These are phyloP conservation scores for Sylvietta virens DNA, from an alignment of 2,113 vertebrate species.

Conservation along the genomic window DNA sequence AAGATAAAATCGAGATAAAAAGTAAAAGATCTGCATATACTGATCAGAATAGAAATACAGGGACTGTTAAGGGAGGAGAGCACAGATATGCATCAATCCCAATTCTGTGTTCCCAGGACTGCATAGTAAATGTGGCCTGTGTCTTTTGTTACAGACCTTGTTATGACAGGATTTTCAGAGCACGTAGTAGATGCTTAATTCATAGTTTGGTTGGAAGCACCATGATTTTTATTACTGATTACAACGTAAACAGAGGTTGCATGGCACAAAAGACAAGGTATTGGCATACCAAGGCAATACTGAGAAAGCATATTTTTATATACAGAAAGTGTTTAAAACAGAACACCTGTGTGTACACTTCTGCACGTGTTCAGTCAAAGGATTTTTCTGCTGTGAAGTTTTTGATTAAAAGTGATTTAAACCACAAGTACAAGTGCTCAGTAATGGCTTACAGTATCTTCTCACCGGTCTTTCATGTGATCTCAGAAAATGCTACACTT, in stretches of 20 bases:
- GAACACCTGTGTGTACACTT: not conserved
- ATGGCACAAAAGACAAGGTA: not conserved
- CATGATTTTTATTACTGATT: not conserved
- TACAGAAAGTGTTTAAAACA: not conserved
- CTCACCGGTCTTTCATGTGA: not conserved
- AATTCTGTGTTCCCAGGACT: not conserved
- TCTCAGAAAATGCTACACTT: not conserved
- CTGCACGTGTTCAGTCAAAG: not conserved
- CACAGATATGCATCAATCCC: rapidly evolving
- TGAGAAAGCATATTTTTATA: not conserved
- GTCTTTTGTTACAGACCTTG: not conserved
- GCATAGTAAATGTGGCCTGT: not conserved
- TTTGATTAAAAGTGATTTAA: not conserved
- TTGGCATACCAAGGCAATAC: not conserved
- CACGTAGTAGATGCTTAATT: not conserved
- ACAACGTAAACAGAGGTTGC: not conserved
- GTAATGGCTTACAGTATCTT: not conserved
- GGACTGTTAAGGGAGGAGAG: not conserved
- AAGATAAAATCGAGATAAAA: not conserved
- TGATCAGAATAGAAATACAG: not conserved
- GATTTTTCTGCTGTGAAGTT: not conserved
- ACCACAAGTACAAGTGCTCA: not conserved
- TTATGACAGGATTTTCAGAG: not conserved
- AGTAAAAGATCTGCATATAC: not conserved
- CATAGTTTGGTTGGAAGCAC: not conserved